Evolutionary conservation across 2,797 vertebrate genomes (phyloP).

Genomic region (Halcyon badia): DNA sequence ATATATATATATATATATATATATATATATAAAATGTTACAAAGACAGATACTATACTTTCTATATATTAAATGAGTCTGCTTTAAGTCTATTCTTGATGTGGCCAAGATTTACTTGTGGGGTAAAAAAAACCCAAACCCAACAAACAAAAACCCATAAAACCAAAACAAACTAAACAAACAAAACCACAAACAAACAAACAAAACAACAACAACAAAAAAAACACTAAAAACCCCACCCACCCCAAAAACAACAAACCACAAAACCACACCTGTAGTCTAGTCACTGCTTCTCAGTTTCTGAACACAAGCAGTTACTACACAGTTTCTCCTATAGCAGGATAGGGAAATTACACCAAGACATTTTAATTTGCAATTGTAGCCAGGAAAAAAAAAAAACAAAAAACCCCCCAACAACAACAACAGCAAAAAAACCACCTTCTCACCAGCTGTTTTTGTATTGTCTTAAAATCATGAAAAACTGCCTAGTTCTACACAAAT

Average conservation of each 20-base stretch:
- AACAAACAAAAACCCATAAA: background rate
- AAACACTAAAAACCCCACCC: no score
- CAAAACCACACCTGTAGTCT: background rate
- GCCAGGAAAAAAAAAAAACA: background rate
- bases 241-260: no score
- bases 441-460: background rate
- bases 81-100: background rate
- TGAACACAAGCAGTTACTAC: background rate
- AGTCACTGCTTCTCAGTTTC: background rate
- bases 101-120: background rate
- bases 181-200: background rate
- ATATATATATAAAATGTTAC: background rate
- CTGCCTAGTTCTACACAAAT: background rate
- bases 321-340: background rate
- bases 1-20: background rate
- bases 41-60: background rate
- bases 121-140: no score
- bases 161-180: no score
- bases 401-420: background rate
- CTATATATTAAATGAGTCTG: background rate
- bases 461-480: background rate
- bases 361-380: background rate
- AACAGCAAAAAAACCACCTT: background rate
- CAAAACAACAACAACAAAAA: no score
- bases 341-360: background rate